These are phyloP conservation scores for Mormoops blainvillei DNA, from an alignment of 2,113 vertebrate genomes.

Conservation along the genomic window DNA sequence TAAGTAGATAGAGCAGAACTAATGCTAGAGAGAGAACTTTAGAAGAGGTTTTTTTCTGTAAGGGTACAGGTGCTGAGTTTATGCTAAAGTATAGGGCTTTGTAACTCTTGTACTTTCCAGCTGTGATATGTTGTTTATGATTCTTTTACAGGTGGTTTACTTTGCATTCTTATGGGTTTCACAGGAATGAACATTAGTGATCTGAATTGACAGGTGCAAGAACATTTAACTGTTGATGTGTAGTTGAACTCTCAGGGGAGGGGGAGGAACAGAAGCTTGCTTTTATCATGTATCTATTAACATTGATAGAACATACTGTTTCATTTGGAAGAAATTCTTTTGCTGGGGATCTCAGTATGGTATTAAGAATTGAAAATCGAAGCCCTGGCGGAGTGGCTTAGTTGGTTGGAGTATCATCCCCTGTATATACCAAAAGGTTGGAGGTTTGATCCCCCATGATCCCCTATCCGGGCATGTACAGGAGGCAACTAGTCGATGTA, in stretches of 20 bases:
- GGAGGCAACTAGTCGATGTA: too few species aligned
- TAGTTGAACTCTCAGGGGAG: conserved; percentile 25
- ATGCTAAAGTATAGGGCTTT: not conserved
- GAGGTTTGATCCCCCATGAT: too few species aligned
- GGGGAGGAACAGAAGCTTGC: conserved; percentile 34
- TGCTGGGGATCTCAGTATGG: conserved; percentile 28
- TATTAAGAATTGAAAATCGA: conserved; percentile 15
- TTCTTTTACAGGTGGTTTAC: not conserved
- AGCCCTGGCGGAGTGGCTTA: too few species aligned
- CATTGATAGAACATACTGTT: conserved; percentile 34
- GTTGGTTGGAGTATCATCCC: too few species aligned
- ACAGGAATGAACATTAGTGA: conserved; percentile 26
- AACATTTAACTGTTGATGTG: not conserved
- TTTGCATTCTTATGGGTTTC: not conserved
- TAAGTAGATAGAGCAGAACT: not conserved
- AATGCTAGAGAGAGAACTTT: not conserved
- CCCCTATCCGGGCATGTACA: too few species aligned
- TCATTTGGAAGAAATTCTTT: conserved; percentile 40
- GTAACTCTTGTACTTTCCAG: not conserved
- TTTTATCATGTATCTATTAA: conserved; percentile 56
- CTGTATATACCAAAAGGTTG: too few species aligned
- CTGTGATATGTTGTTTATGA: not conserved
- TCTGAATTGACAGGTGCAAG: not conserved
- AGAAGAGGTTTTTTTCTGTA: not conserved
- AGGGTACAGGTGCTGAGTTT: conserved; percentile 15